Evolutionary conservation across 1,140 invertebrate genomes (phyloP).

Genomic region (Sitobion miscanthi): DNA sequence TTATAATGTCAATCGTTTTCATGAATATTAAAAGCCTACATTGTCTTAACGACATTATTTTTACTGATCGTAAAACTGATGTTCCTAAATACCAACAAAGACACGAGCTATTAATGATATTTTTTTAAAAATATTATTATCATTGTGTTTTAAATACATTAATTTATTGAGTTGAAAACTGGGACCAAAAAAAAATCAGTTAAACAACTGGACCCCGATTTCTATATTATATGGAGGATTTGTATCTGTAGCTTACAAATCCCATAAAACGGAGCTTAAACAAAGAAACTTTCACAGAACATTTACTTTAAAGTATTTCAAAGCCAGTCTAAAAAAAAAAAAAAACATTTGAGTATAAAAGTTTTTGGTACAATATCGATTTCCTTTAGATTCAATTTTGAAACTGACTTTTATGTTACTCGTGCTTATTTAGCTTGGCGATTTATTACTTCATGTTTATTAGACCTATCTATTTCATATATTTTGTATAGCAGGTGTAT

Average conservation of each 20-base stretch:
- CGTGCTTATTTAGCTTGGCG: neutral
- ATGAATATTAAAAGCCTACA: neutral
- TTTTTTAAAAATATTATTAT: neutral
- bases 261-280: constrained; percentile 31
- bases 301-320: constrained; percentile 24
- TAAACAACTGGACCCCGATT: neutral
- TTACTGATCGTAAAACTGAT: neutral
- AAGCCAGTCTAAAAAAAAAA: constrained; percentile 19
- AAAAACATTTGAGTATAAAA: constrained; percentile 16
- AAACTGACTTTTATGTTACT: constrained; percentile 1
- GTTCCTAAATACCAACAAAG: neutral
- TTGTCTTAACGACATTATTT: neutral
- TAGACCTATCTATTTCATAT: neutral
- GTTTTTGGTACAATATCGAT: neutral
- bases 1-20: neutral
- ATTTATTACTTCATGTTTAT: constrained; percentile 5
- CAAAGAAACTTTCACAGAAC: neutral
- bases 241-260: constrained; percentile 18
- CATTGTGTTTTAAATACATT: neutral
- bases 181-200: neutral
- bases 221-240: neutral
- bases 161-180: neutral
- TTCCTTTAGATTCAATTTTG: constrained; percentile 3
- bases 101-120: neutral
- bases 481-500: neutral